A percentile compares a stretch with the other conserved stretches of the same genome.
Conservation (phyloP, 1,140 invertebrate species). For the Papilio helenus region DNA sequence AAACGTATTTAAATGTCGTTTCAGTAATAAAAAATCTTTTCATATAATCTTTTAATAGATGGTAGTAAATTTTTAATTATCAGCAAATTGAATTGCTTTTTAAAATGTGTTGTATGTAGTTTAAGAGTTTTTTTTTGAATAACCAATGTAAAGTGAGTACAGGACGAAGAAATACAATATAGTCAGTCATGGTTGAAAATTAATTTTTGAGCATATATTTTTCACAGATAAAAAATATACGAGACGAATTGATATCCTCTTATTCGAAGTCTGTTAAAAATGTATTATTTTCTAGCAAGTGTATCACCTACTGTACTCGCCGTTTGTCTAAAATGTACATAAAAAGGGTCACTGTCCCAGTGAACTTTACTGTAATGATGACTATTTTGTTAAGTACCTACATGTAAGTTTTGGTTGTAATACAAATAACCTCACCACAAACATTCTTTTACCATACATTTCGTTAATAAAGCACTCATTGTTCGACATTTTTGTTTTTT, state of each 20-base stretch:
- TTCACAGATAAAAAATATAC: constrained; percentile 46
- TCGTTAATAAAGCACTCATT: constrained; percentile 83
- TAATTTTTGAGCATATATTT: constrained; percentile 51
- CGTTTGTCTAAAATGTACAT: constrained; percentile 55
- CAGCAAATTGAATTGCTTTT: constrained; percentile 19
- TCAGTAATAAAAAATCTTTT: constrained; percentile 28
- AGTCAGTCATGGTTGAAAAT: constrained; percentile 19
- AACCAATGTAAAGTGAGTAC: constrained; percentile 56
- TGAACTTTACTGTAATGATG: constrained; percentile 49
- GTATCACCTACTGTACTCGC: constrained; percentile 64
- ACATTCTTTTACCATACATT: constrained; percentile 79
- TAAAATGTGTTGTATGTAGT: constrained; percentile 27
- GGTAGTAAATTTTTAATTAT: constrained; percentile 24
- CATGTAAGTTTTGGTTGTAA: constrained; percentile 74
- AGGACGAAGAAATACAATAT: constrained; percentile 43
- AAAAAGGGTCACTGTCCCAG: constrained; percentile 44
- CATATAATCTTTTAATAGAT: constrained; percentile 25
- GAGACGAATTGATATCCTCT: too few species aligned
- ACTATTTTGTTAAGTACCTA: constrained; percentile 55
- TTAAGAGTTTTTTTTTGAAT: constrained; percentile 37
- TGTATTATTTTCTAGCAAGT: constrained; percentile 55
- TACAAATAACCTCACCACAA: constrained; percentile 72
- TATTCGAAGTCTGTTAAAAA: background rate
- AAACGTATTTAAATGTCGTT: constrained; percentile 30
- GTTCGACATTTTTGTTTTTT: constrained; percentile 62